Percentiles rank a stretch among this genome's conserved stretches.
These are phyloP conservation scores for Trachurus trachurus DNA, from an alignment of 2,797 vertebrate genomes.

Conservation along the genomic window DNA sequence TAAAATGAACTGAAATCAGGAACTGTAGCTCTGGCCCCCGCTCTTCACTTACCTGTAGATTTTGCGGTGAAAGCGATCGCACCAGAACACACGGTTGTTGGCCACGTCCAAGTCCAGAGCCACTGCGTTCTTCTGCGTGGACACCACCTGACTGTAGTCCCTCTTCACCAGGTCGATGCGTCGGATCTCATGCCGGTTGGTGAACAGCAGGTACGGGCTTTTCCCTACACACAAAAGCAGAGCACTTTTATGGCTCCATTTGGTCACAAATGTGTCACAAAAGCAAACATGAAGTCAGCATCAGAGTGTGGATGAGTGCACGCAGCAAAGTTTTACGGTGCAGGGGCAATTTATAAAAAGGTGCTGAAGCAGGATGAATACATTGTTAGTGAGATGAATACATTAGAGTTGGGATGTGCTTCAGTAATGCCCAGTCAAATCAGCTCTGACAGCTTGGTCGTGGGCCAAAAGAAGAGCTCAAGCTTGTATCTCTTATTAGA, in stretches of 20 bases:
- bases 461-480: neutral
- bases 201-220: constrained; percentile 95
- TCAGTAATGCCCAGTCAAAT: constrained; percentile 21
- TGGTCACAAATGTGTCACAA: neutral
- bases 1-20: neutral
- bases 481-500: constrained; percentile 11
- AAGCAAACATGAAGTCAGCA: neutral
- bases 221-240: constrained; percentile 83
- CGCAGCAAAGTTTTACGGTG: neutral
- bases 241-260: neutral
- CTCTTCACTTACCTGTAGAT: constrained; percentile 91
- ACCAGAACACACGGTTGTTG: constrained; percentile 96
- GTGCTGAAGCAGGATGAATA: constrained; percentile 1
- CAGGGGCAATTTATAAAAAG: constrained; percentile 8
- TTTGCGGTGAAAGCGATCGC: constrained; percentile 95
- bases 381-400: constrained; percentile 2
- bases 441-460: constrained; percentile 32
- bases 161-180: constrained; percentile 94
- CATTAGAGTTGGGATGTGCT: constrained; percentile 14
- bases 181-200: constrained; percentile 96
- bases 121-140: constrained; percentile 96
- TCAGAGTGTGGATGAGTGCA: neutral
- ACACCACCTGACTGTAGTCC: constrained; percentile 95
- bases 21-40: neutral
- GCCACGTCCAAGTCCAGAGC: constrained; percentile 95